Evolutionary conservation across 2,113 vertebrate species (phyloP).

Genomic region (Balaeniceps rex): DNA sequence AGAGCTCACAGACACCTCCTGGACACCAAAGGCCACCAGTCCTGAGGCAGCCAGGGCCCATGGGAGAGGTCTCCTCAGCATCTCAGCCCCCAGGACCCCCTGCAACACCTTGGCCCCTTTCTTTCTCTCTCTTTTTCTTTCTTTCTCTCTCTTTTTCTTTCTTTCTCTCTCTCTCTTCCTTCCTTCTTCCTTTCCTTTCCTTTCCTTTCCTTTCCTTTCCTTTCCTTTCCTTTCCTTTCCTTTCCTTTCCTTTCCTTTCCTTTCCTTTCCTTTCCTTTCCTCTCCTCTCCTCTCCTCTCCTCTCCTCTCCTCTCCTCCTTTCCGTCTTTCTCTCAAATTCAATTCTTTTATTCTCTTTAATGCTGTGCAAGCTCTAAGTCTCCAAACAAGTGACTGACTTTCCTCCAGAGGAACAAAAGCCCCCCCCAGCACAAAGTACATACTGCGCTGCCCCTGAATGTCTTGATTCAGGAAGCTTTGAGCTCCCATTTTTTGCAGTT

Average conservation of each 20-base stretch:
- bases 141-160: background rate
- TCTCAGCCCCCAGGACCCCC: background rate
- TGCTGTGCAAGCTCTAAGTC: background rate
- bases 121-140: no score
- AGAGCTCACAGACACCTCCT: background rate
- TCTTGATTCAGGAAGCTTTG: slow-evolving; percentile 31
- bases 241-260: no score
- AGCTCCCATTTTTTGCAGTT: slow-evolving; percentile 46
- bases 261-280: no score
- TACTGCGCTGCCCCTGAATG: background rate
- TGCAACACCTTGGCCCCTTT: background rate
- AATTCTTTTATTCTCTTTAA: background rate
- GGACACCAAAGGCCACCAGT: background rate
- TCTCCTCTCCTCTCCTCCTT: background rate
- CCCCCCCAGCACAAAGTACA: background rate
- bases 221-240: background rate
- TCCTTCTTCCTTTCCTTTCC: no score
- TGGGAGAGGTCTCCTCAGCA: background rate
- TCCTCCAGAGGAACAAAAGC: background rate
- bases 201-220: background rate
- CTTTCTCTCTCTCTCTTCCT: no score
- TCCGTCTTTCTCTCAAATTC: background rate
- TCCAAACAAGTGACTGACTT: background rate
- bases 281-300: no score
- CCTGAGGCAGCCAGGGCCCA: background rate